Evolutionary conservation across 2,888 invertebrate genomes (phyloP), one percentile per base, ranked within the genome.

Genomic region (Clitarchus hookeri): DNA sequence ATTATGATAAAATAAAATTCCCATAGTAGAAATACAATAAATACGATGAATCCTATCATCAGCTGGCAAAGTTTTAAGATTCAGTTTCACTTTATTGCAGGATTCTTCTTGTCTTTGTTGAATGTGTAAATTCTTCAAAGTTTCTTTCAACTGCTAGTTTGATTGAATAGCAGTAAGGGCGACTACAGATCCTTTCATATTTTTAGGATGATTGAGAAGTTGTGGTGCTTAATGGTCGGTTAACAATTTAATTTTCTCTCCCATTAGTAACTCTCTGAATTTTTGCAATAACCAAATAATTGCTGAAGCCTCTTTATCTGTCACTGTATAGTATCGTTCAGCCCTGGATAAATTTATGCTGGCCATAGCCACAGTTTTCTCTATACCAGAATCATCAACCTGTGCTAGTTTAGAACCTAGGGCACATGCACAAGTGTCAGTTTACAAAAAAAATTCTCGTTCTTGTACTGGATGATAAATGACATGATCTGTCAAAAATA

Each of bases 271-370:
- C 0, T 85, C 86, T 27, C 87, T 79, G 86, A 88, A 84, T 87
- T 87, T n/a, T 84, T 78, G 16, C 0, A 89, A 19, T 6, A 88
- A 86, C 83, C 86, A 88, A 8, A 89, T 87, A 0, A 88, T 79
- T 3, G 87, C 86, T 6, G 88, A 84, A 0, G 86, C 65, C 54
- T 89, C 88, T 44, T 87, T 88, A 44, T 89, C 88, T 0, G 85
- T 87, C 19, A 85, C 86, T 3, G 36, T 44, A 77, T 88, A 88
- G 1, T 85, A 65, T 0, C 79, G 36, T 84, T 89, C 88, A 0
- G 88, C 84, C 2, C 83, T 83, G 13, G 77, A 53, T 25, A 89
- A 79, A 8, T 83, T 85, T 78, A 87, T 85, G 27, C 89, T 89
- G 11, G 88, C 87, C 77, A 86, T 87, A 44, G 87, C 86, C 13